phyloP scores from a whole-genome alignment of 1,140 invertebrate genomes.

The Macrobrachium nipponense region DNA sequence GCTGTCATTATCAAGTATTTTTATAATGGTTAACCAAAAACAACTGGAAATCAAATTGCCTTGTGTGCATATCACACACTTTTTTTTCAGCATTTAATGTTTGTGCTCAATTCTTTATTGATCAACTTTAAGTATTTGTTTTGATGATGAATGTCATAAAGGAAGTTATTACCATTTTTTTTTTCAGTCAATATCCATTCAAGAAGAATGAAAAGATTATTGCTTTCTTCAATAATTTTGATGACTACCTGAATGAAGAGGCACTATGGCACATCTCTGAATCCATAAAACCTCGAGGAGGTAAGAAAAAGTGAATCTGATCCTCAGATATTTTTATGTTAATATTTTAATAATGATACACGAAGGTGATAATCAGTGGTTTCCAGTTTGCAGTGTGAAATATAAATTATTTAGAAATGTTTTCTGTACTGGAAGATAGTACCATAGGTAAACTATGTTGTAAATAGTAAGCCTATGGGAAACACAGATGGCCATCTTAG shows the following conservation, averaged over 20 bases:
- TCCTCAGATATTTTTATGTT: too few relatives aligned
- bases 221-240: constrained; percentile 96
- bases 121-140: too few relatives aligned
- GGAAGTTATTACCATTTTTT: constrained; percentile 25
- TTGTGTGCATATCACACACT: too few relatives aligned
- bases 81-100: not conserved
- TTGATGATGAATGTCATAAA: not conserved
- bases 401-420: not conserved
- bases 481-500: too few relatives aligned
- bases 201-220: constrained; percentile 94
- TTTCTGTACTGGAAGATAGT: not conserved
- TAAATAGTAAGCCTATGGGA: too few relatives aligned
- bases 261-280: constrained; percentile 98
- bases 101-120: not conserved
- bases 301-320: constrained; percentile 58
- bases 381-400: too few relatives aligned
- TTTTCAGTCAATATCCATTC: constrained; percentile 81
- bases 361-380: too few relatives aligned
- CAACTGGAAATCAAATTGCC: too few relatives aligned
- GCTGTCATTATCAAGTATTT: too few relatives aligned
- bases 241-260: constrained; percentile 94
- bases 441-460: too few relatives aligned
- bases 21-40: too few relatives aligned
- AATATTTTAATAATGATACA: too few relatives aligned
- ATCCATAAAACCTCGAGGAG: constrained; percentile 89